These are phyloP conservation scores for Centruroides vittatus DNA, from an alignment of 1,140 invertebrate genomes.

Conservation along the genomic window DNA sequence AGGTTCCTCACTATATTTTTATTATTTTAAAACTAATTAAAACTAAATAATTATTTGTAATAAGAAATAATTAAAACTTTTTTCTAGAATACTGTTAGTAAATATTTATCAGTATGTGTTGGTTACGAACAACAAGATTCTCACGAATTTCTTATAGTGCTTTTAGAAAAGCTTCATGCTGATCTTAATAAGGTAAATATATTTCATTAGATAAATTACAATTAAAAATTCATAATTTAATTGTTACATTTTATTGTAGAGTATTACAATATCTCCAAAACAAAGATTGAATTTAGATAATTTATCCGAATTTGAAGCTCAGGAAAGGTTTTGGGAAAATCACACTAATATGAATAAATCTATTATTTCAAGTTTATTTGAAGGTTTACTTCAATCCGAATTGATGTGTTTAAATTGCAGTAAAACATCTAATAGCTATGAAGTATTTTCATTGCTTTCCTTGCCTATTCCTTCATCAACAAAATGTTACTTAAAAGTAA, in stretches of 20 bases:
- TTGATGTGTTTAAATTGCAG: slow-evolving; percentile 59
- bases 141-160: slow-evolving; percentile 81
- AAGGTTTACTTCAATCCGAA: slow-evolving; percentile 73
- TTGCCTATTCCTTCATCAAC: slow-evolving; percentile 49
- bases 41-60: too few species aligned
- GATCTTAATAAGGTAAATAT: slow-evolving; percentile 53
- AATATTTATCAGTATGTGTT: slow-evolving; percentile 59
- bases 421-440: slow-evolving; percentile 67
- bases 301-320: slow-evolving; percentile 18
- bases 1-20: too few species aligned
- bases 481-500: slow-evolving; percentile 51
- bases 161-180: slow-evolving; percentile 80
- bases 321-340: slow-evolving; percentile 59
- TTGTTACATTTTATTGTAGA: background rate
- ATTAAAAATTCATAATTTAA: too few species aligned
- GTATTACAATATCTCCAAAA: background rate
- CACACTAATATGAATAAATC: slow-evolving; percentile 55
- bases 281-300: slow-evolving; percentile 1
- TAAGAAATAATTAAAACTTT: too few species aligned
- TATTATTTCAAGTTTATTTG: slow-evolving; percentile 64
- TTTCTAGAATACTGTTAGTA: slow-evolving; percentile 44
- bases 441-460: slow-evolving; percentile 78
- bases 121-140: slow-evolving; percentile 84
- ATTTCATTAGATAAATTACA: too few species aligned
- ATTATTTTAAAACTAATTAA: too few species aligned